These are phyloP conservation scores for Acanthochromis polyacanthus DNA, from an alignment of 2,113 vertebrate species.

Conservation along the genomic window DNA sequence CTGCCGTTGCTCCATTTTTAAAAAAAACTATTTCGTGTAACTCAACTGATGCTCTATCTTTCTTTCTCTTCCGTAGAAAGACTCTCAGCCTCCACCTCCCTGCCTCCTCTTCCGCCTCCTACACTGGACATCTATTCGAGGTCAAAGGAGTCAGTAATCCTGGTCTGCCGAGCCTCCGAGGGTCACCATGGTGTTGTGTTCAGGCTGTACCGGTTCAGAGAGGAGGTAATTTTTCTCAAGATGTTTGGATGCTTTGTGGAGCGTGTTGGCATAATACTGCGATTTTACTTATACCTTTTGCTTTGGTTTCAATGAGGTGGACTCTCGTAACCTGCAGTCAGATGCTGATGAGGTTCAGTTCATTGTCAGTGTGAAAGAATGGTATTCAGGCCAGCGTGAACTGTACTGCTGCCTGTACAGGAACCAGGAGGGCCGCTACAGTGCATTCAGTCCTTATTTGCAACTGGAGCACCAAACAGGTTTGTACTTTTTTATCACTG, in stretches of 20 bases:
- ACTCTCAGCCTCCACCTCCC: slow-evolving; percentile 37
- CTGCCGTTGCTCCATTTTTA: slow-evolving; percentile 10
- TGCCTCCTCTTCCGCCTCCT: slow-evolving; percentile 41
- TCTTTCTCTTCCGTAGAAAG: slow-evolving; percentile 40
- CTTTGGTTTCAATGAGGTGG: slow-evolving; percentile 56
- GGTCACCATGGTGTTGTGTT: slow-evolving; percentile 69
- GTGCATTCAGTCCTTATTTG: slow-evolving; percentile 75
- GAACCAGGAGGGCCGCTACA: slow-evolving; percentile 53
- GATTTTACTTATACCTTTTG: neutral
- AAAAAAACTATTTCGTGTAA: slow-evolving; percentile 28
- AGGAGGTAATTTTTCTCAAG: slow-evolving; percentile 14
- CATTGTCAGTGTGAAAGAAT: slow-evolving; percentile 25
- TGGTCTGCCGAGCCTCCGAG: slow-evolving; percentile 73
- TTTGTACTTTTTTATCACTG: slow-evolving; percentile 18
- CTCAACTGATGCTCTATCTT: neutral
- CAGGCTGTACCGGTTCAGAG: slow-evolving; percentile 47
- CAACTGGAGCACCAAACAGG: slow-evolving; percentile 42
- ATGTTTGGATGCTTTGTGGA: neutral
- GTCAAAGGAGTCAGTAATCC: slow-evolving; percentile 32
- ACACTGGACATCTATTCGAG: slow-evolving; percentile 41
- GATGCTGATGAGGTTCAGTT: slow-evolving; percentile 60
- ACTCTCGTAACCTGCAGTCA: neutral
- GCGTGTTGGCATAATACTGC: neutral
- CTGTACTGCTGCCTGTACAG: slow-evolving; percentile 81
- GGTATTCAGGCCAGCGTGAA: neutral